Evolutionary conservation across 2,113 vertebrate genomes (phyloP).

Genomic region (Australoheros scitulus): DNA sequence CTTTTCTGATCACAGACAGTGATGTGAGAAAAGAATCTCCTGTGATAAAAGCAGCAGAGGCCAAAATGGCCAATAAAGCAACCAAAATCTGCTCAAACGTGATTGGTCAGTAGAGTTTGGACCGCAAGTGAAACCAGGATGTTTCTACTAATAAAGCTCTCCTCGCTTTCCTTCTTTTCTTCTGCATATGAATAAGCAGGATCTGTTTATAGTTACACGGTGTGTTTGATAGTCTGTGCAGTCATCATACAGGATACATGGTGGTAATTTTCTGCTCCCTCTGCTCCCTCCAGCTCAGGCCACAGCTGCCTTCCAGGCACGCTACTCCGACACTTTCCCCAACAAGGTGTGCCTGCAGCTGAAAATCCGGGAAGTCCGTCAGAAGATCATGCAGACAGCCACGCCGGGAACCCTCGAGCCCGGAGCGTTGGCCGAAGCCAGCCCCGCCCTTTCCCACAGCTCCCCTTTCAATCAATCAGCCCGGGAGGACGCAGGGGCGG

Average conservation of each 20-base stretch:
- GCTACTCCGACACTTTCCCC: conserved; percentile 91
- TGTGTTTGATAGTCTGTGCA: too few species aligned
- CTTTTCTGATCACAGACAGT: neutral
- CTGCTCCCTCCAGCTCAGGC: conserved; percentile 84
- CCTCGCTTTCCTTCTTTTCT: neutral
- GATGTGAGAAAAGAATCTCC: neutral
- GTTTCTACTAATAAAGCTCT: neutral
- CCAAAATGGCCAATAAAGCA: neutral
- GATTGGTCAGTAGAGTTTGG: neutral
- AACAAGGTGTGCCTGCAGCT: conserved; percentile 92
- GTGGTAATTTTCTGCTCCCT: neutral
- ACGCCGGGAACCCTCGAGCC: conserved; percentile 80
- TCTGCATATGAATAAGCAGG: neutral
- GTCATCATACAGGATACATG: neutral
- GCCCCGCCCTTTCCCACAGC: conserved; percentile 53
- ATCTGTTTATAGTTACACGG: neutral
- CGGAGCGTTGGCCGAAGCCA: conserved; percentile 28
- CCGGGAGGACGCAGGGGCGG: conserved; percentile 61
- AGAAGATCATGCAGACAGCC: conserved; percentile 96
- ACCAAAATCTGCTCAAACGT: neutral
- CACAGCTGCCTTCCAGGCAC: conserved; percentile 91
- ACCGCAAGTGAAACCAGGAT: neutral
- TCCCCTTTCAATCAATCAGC: conserved; percentile 63
- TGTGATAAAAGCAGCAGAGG: neutral
- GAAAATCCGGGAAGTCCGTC: conserved; percentile 93